phyloP scores from a whole-genome alignment of 2,797 vertebrate genomes.

The Sparidentex hasta region DNA sequence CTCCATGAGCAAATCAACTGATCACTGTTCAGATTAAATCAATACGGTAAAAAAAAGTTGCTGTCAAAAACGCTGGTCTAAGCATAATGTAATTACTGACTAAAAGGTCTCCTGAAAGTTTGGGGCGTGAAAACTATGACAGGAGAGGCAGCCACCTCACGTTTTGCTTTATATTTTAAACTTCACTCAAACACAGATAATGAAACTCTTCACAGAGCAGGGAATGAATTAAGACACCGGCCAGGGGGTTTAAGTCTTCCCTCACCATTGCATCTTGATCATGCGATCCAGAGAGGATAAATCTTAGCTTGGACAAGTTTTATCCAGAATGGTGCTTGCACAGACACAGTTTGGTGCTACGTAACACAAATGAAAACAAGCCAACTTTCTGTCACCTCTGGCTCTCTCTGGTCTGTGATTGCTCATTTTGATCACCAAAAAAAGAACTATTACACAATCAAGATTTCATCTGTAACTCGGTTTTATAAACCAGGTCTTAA shows the following conservation, averaged over 20 bases:
- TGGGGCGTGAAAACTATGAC: neutral
- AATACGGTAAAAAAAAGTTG: neutral
- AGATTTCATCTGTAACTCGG: neutral
- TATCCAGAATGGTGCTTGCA: neutral
- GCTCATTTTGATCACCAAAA: neutral
- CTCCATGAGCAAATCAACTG: constrained; percentile 14
- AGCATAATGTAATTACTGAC: neutral
- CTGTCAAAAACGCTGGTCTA: neutral
- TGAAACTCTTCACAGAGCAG: constrained; percentile 51
- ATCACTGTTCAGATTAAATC: constrained; percentile 27
- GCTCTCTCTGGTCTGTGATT: neutral
- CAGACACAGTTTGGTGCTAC: neutral
- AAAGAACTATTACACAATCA: neutral
- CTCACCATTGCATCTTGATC: neutral
- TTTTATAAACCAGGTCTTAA: neutral
- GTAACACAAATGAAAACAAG: neutral
- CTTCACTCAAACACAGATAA: constrained; percentile 61
- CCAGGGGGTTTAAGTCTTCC: constrained; percentile 26
- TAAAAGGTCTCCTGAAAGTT: neutral
- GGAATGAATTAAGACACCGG: constrained; percentile 51
- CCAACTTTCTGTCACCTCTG: constrained; percentile 4
- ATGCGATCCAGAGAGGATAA: neutral
- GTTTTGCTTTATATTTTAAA: constrained; percentile 28
- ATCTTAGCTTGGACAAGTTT: neutral
- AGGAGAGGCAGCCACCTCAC: neutral